Percentiles rank a stretch among this genome's conserved stretches.
These are phyloP conservation scores for Polydesmus complanatus DNA, from an alignment of 2,888 invertebrate species.

Conservation along the genomic window DNA sequence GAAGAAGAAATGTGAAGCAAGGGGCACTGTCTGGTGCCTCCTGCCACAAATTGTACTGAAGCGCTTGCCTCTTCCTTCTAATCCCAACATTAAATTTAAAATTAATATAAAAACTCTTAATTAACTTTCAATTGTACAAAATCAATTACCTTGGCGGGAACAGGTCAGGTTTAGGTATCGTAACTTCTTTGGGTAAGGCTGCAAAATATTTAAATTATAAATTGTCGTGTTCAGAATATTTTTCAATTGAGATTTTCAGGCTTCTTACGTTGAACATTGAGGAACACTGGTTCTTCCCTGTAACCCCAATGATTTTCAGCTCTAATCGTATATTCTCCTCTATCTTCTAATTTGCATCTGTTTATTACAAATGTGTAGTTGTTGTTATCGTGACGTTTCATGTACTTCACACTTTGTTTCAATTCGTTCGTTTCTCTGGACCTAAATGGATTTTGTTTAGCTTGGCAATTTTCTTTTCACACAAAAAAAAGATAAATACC, in stretches of 20 bases:
- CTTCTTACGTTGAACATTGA: conserved; percentile 84
- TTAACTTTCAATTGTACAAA: background rate
- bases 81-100: background rate
- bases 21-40: conserved; percentile 88
- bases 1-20: conserved; percentile 92
- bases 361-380: conserved; percentile 97
- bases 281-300: conserved; percentile 88
- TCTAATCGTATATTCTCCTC: conserved; percentile 91
- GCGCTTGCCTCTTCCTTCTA: conserved; percentile 56
- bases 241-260: no score
- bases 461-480: background rate
- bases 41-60: conserved; percentile 72
- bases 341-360: conserved; percentile 83
- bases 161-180: conserved; percentile 52
- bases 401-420: conserved; percentile 93
- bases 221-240: background rate
- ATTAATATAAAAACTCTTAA: background rate
- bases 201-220: conserved; percentile 19
- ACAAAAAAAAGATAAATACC: conserved; percentile 39
- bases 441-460: no score
- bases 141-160: conserved; percentile 39
- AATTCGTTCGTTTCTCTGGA: conserved; percentile 82
- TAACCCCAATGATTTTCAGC: conserved; percentile 95
- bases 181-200: conserved; percentile 60
- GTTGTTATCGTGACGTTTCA: conserved; percentile 93